Percentiles rank a stretch among this genome's conserved stretches.
phyloP scores from a whole-genome alignment of 2,797 vertebrate species.

The Bradypus variegatus region DNA sequence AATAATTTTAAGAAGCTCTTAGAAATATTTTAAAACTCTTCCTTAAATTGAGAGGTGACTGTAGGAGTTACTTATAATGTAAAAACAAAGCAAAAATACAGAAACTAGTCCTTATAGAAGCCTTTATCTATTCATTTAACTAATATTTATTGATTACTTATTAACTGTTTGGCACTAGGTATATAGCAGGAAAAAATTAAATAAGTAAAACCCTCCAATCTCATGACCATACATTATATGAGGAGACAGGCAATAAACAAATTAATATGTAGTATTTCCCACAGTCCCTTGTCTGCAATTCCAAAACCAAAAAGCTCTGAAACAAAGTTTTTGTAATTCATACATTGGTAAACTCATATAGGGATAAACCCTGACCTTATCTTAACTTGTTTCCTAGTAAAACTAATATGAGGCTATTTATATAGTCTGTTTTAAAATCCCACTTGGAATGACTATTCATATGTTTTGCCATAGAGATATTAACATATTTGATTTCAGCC shows the following conservation, averaged over 20 bases:
- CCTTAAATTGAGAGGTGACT: not conserved
- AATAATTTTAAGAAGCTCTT: constrained; percentile 12
- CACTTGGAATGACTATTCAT: not conserved
- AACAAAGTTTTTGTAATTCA: not conserved
- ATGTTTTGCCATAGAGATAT: not conserved
- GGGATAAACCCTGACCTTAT: constrained; percentile 1
- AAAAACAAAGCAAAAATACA: not conserved
- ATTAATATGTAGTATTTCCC: not conserved
- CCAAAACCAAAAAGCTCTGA: constrained; percentile 5
- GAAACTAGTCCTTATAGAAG: not conserved
- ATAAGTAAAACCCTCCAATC: not conserved
- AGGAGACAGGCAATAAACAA: not conserved
- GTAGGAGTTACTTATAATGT: not conserved
- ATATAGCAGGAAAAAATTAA: not conserved
- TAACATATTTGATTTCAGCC: not conserved
- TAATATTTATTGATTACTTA: not conserved
- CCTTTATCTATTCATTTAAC: not conserved
- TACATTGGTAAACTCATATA: not conserved
- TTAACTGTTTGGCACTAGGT: not conserved
- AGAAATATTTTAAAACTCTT: not conserved
- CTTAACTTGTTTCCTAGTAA: constrained; percentile 8
- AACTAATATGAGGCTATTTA: not conserved
- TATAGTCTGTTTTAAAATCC: not conserved
- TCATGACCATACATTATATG: not conserved
- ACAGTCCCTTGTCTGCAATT: not conserved